Evolutionary conservation across 2,113 vertebrate species (phyloP).

Genomic region (Oreochromis tanganicae): DNA sequence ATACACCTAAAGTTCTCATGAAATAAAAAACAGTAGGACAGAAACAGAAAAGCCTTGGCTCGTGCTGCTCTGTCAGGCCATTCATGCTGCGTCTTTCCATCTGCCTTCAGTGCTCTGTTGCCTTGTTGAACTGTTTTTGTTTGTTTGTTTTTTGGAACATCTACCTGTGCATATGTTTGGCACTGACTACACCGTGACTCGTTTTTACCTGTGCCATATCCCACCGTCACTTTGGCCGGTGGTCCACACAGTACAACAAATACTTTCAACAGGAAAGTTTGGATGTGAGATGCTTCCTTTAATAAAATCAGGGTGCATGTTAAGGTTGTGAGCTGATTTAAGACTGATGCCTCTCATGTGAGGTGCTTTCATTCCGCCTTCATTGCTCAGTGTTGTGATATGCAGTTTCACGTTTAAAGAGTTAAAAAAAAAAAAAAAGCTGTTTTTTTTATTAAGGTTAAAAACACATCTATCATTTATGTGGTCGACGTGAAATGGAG

Average conservation of each 20-base stretch:
- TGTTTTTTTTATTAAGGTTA: not conserved
- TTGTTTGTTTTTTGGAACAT: not conserved
- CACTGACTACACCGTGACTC: not conserved
- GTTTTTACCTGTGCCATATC: not conserved
- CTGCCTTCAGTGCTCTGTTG: slow-evolving; percentile 31
- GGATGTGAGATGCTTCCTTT: not conserved
- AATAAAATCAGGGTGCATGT: not conserved
- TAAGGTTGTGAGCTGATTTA: not conserved
- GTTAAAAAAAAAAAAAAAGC: not conserved
- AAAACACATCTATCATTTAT: not conserved
- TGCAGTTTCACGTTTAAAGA: not conserved
- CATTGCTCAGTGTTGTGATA: slow-evolving; percentile 43
- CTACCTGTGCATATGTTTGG: not conserved
- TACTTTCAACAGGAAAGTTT: not conserved
- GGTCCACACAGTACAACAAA: not conserved
- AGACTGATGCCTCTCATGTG: not conserved
- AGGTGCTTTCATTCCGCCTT: not conserved
- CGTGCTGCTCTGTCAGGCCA: not conserved
- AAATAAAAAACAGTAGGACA: not conserved
- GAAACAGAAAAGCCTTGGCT: not conserved
- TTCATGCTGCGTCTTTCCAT: not conserved
- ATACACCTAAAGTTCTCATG: not conserved
- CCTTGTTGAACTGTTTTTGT: not conserved
- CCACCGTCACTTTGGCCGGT: not conserved
- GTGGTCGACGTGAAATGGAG: not conserved